Evolutionary conservation across 2,888 invertebrate genomes (phyloP).

Genomic region (Xiphydria camelus): DNA sequence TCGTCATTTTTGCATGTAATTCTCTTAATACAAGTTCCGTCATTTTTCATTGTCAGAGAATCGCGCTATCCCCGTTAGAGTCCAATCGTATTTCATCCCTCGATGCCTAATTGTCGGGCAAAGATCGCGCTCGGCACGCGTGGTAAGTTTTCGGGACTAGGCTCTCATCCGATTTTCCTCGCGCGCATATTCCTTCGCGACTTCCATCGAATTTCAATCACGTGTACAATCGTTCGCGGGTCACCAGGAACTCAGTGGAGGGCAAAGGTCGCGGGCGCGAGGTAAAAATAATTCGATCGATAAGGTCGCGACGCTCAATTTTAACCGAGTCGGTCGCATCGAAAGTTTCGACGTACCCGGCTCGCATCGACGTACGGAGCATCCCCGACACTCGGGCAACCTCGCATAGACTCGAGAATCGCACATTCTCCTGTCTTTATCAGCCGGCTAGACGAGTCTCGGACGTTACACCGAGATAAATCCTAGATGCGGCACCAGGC

Average conservation of each 20-base stretch:
- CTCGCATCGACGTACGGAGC: constrained; percentile 33
- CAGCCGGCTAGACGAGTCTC: constrained; percentile 29
- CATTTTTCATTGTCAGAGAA: too few relatives aligned
- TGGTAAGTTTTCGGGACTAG: constrained; percentile 47
- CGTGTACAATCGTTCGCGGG: too few relatives aligned
- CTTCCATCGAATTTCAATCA: constrained; percentile 26
- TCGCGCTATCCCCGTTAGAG: too few relatives aligned
- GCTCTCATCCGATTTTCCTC: constrained; percentile 37
- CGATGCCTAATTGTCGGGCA: constrained; percentile 20
- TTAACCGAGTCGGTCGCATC: constrained; percentile 51
- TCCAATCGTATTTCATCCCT: too few relatives aligned
- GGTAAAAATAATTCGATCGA: not conserved
- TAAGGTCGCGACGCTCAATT: constrained; percentile 32
- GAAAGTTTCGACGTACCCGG: constrained; percentile 52
- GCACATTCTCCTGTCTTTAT: too few relatives aligned
- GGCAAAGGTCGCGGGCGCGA: constrained; percentile 7
- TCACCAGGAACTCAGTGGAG: constrained; percentile 19
- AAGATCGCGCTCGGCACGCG: constrained; percentile 48
- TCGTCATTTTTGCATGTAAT: too few relatives aligned
- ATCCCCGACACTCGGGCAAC: not conserved
- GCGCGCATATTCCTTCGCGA: constrained; percentile 10
- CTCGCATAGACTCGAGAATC: too few relatives aligned
- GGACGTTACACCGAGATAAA: too few relatives aligned
- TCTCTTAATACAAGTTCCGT: too few relatives aligned
- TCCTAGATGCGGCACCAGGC: constrained; percentile 39